phyloP scores from a whole-genome alignment of 2,888 invertebrate genomes.

The Adela reaumurella region DNA sequence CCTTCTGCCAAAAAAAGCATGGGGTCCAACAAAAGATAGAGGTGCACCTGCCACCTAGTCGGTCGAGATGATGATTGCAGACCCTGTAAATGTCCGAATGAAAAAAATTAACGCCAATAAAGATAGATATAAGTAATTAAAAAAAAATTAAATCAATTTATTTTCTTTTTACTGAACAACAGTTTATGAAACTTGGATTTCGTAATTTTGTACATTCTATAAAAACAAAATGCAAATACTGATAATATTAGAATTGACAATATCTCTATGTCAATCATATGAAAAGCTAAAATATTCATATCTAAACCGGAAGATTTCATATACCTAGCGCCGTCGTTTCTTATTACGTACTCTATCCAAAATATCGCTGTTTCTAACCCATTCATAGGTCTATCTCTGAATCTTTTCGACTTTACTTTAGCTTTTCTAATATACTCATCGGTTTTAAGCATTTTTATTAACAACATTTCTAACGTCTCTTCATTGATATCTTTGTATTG shows the following conservation, averaged over 20 bases:
- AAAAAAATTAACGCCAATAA: too few species aligned
- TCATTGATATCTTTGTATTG: constrained; percentile 39
- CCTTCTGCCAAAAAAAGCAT: too few species aligned
- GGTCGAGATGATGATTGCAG: too few species aligned
- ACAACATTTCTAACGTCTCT: constrained; percentile 22
- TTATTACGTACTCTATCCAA: constrained; percentile 57
- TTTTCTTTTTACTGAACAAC: too few species aligned
- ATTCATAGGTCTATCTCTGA: constrained; percentile 50
- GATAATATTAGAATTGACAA: constrained; percentile 16
- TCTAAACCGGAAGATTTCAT: constrained; percentile 46
- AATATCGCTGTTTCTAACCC: constrained; percentile 48
- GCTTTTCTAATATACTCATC: constrained; percentile 28
- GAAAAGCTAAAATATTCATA: constrained; percentile 34
- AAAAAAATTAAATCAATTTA: too few species aligned
- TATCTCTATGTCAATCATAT: constrained; percentile 40
- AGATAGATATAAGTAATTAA: too few species aligned
- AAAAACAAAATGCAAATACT: constrained; percentile 9
- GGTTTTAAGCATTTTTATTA: constrained; percentile 36
- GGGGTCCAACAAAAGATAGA: too few species aligned
- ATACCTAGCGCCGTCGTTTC: constrained; percentile 49
- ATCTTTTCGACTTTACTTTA: constrained; percentile 34
- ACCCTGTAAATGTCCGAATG: too few species aligned
- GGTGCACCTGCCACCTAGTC: too few species aligned
- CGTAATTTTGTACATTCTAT: too few species aligned
- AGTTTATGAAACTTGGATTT: too few species aligned